phyloP scores from a whole-genome alignment of 1,140 invertebrate species.

The Lordiphosa stackelbergi region DNA sequence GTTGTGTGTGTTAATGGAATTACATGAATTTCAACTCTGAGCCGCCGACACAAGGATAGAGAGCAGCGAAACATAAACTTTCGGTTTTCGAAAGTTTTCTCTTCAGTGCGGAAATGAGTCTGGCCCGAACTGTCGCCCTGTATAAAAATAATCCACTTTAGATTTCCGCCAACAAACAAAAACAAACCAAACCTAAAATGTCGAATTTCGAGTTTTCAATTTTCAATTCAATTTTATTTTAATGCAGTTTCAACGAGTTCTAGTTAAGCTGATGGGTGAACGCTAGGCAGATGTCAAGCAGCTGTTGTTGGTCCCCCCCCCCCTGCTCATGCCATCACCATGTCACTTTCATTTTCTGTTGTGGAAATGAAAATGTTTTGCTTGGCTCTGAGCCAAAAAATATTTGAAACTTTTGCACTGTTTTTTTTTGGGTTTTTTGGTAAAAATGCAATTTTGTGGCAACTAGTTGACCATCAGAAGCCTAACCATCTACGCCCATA shows the following conservation, averaged over 20 bases:
- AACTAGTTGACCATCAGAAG: constrained; percentile 39
- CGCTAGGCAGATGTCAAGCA: constrained; percentile 10
- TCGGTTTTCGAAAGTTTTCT: constrained; percentile 37
- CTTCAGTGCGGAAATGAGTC: constrained; percentile 46
- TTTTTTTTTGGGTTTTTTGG: neutral
- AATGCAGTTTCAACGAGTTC: constrained; percentile 27
- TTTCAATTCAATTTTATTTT: constrained; percentile 33
- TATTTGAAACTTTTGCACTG: constrained; percentile 1
- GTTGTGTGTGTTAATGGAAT: constrained; percentile 71
- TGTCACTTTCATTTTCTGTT: constrained; percentile 10
- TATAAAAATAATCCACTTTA: constrained; percentile 46
- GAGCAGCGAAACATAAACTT: constrained; percentile 60
- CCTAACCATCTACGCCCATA: constrained; percentile 21
- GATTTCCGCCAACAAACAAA: constrained; percentile 13
- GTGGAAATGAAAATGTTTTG: neutral
- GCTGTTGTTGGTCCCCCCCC: neutral
- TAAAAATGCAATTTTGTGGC: constrained; percentile 4
- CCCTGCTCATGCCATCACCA: neutral
- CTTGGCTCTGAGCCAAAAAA: constrained; percentile 12
- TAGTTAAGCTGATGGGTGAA: constrained; percentile 11
- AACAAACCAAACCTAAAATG: constrained; percentile 28
- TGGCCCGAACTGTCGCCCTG: constrained; percentile 20
- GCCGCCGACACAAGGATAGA: constrained; percentile 40
- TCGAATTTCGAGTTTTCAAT: constrained; percentile 16
- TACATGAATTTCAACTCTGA: constrained; percentile 71